Evolutionary conservation across 2,888 invertebrate genomes (phyloP).

Genomic region (Phasia obesa): DNA sequence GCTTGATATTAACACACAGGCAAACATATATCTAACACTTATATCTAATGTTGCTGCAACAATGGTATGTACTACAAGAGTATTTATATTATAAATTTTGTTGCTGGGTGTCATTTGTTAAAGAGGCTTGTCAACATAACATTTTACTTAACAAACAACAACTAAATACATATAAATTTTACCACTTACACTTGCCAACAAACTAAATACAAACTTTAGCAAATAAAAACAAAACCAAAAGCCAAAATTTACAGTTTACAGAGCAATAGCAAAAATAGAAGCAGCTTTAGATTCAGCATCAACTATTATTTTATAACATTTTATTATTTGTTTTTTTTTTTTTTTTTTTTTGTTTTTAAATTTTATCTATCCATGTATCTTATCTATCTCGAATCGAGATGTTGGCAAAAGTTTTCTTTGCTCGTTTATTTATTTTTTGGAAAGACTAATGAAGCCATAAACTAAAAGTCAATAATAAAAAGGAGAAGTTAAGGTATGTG

Average conservation of each 20-base stretch:
- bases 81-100: slow-evolving; percentile 71
- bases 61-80: slow-evolving; percentile 22
- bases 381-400: slow-evolving; percentile 14
- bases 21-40: not conserved
- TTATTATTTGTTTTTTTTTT: slow-evolving; percentile 55
- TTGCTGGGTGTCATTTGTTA: slow-evolving; percentile 80
- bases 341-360: not conserved
- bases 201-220: slow-evolving; percentile 71
- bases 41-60: slow-evolving; percentile 5
- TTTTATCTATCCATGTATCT: slow-evolving; percentile 34
- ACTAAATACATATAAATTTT: slow-evolving; percentile 58
- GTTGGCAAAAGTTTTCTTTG: slow-evolving; percentile 39
- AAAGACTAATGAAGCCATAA: slow-evolving; percentile 69
- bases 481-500: slow-evolving; percentile 28
- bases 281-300: not conserved
- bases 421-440: slow-evolving; percentile 32
- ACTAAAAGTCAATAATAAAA: slow-evolving; percentile 32
- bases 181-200: slow-evolving; percentile 77
- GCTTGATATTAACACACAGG: slow-evolving; percentile 20
- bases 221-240: slow-evolving; percentile 48
- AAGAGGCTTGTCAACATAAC: slow-evolving; percentile 80
- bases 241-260: slow-evolving; percentile 52
- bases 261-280: slow-evolving; percentile 9
- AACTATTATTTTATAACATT: slow-evolving; percentile 49
- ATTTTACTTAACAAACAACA: slow-evolving; percentile 65